phyloP scores from a whole-genome alignment of 2,113 vertebrate species.

The Emydocephalus ijimae region DNA sequence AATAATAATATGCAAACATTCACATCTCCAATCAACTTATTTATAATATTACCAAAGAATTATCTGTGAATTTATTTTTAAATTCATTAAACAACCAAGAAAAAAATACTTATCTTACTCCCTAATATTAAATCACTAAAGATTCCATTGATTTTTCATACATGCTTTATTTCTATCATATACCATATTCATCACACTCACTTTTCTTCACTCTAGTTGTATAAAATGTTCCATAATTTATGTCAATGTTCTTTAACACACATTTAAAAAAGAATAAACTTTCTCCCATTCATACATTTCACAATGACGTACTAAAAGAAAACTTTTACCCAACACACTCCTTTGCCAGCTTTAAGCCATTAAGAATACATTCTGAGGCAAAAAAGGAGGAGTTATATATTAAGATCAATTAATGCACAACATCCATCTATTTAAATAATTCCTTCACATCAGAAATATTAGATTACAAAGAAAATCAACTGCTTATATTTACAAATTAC shows the following conservation, averaged over 20 bases:
- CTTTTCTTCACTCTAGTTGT: background rate
- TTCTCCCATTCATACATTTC: background rate
- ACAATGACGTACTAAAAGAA: background rate
- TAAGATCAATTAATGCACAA: background rate
- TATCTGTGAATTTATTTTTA: background rate
- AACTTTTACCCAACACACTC: background rate
- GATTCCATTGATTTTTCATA: background rate
- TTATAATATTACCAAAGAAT: background rate
- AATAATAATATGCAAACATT: background rate
- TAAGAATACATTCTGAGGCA: background rate
- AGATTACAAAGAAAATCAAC: background rate
- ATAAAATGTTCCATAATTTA: background rate
- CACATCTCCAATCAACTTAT: background rate
- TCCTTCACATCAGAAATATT: background rate
- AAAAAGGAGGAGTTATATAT: background rate
- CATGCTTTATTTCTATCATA: background rate
- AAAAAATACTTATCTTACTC: background rate
- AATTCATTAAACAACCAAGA: background rate
- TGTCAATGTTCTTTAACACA: background rate
- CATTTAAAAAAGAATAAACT: background rate
- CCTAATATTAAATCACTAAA: background rate
- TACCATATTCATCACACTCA: background rate
- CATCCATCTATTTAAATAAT: background rate
- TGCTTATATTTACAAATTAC: background rate
- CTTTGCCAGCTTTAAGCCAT: background rate